Conservation (phyloP, 2,797 vertebrate genomes). For the Megalops cyprinoides region DNA sequence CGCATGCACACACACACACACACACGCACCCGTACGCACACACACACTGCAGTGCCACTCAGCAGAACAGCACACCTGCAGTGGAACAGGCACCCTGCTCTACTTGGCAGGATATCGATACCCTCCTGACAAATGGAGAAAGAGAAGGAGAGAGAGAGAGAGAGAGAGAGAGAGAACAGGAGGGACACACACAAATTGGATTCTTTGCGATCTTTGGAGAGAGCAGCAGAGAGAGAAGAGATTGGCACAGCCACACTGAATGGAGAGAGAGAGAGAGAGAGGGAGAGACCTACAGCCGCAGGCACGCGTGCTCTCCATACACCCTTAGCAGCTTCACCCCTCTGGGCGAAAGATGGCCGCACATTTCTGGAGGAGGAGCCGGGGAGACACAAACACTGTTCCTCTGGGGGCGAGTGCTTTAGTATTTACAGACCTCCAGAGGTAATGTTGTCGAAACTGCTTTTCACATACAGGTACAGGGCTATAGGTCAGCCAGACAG, state of each 20-base stretch:
- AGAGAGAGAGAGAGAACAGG: background rate
- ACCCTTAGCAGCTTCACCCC: background rate
- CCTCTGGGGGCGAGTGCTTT: background rate
- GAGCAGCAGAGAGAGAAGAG: too few species aligned
- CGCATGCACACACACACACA: conserved; percentile 38
- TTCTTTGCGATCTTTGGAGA: too few species aligned
- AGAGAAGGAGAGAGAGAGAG: background rate
- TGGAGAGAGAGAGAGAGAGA: too few species aligned
- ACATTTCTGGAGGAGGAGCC: background rate
- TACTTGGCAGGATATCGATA: background rate
- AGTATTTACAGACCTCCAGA: background rate
- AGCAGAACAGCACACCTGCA: conserved; percentile 37
- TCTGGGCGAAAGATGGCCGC: background rate
- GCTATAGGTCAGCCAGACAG: background rate
- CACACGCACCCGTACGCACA: conserved; percentile 36
- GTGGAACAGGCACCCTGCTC: conserved; percentile 31
- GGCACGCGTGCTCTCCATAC: background rate
- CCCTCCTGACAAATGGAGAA: background rate
- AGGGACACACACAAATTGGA: too few species aligned
- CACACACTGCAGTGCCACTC: conserved; percentile 36
- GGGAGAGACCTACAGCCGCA: background rate
- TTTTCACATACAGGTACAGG: background rate
- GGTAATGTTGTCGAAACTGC: background rate
- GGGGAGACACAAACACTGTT: background rate
- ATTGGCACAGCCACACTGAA: too few species aligned